Evolutionary conservation across 2,888 invertebrate genomes (phyloP).

Genomic region (Macrosoma leucophasiata): DNA sequence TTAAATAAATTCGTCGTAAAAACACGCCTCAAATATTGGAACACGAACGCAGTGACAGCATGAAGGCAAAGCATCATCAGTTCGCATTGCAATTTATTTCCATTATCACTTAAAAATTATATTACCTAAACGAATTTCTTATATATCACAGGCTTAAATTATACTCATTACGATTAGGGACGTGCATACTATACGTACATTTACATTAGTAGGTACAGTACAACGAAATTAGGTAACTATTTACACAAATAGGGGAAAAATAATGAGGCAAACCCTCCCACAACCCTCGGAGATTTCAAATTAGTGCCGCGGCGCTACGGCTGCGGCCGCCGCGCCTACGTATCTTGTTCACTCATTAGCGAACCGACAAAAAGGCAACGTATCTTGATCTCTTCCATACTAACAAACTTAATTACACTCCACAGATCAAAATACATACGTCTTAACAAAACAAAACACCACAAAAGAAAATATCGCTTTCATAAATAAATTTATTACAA

Average conservation of each 20-base stretch:
- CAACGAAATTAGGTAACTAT: constrained; percentile 71
- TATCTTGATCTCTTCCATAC: constrained; percentile 41
- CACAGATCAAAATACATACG: constrained; percentile 13
- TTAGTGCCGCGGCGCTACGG: constrained; percentile 49
- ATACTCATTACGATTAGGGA: constrained; percentile 67
- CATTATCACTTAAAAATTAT: constrained; percentile 53
- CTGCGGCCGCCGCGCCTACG: constrained; percentile 44
- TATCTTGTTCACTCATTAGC: constrained; percentile 53
- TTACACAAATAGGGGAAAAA: constrained; percentile 74
- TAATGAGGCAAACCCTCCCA: constrained; percentile 74
- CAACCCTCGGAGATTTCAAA: constrained; percentile 73
- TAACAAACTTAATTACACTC: constrained; percentile 28
- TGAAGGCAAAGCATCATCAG: too few relatives aligned
- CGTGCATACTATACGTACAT: constrained; percentile 72
- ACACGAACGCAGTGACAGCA: too few relatives aligned
- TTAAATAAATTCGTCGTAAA: constrained; percentile 6
- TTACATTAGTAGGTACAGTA: constrained; percentile 57
- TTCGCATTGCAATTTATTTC: constrained; percentile 32
- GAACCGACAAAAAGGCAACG: constrained; percentile 36
- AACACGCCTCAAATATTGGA: too few relatives aligned
- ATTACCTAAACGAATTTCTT: constrained; percentile 63
- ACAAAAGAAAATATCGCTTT: constrained; percentile 10
- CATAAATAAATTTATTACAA: too few relatives aligned
- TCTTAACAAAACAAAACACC: constrained; percentile 18
- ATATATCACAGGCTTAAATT: constrained; percentile 75